Percentiles rank a stretch among this genome's conserved stretches.
phyloP scores from a whole-genome alignment of 2,888 invertebrate species.

The Masnerella sp. region DNA sequence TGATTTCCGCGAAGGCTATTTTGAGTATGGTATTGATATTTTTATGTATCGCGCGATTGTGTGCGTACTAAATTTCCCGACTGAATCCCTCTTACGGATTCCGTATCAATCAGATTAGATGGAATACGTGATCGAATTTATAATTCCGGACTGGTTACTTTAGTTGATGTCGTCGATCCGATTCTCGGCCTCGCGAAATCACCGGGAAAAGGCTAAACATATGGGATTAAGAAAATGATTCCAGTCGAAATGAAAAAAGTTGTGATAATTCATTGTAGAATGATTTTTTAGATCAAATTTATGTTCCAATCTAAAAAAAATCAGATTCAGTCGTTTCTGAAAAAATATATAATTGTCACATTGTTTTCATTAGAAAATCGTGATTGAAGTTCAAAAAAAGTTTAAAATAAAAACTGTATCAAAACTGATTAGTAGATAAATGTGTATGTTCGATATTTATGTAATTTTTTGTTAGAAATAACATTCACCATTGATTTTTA shows the following conservation, averaged over 20 bases:
- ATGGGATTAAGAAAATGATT: no score
- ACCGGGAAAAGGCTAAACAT: not conserved
- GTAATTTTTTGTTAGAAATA: not conserved
- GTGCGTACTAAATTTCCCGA: constrained; percentile 19
- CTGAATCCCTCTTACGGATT: constrained; percentile 35
- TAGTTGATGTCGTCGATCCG: constrained; percentile 28
- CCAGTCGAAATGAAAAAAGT: not conserved
- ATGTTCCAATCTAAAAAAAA: no score
- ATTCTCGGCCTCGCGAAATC: constrained; percentile 15
- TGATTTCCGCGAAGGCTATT: constrained; percentile 10
- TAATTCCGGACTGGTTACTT: constrained; percentile 38
- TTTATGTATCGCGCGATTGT: constrained; percentile 18
- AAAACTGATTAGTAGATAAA: no score
- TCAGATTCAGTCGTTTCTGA: no score
- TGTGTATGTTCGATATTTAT: no score
- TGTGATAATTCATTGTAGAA: no score
- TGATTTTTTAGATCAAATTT: no score
- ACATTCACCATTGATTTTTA: constrained; percentile 13
- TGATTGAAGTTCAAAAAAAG: no score
- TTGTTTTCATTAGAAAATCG: no score
- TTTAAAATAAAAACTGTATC: no score
- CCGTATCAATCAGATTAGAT: constrained; percentile 44
- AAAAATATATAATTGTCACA: no score
- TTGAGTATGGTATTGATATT: constrained; percentile 19
- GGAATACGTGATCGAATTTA: constrained; percentile 46